Evolutionary conservation across 2,113 vertebrate species (phyloP).

Genomic region (Chauna torquata): DNA sequence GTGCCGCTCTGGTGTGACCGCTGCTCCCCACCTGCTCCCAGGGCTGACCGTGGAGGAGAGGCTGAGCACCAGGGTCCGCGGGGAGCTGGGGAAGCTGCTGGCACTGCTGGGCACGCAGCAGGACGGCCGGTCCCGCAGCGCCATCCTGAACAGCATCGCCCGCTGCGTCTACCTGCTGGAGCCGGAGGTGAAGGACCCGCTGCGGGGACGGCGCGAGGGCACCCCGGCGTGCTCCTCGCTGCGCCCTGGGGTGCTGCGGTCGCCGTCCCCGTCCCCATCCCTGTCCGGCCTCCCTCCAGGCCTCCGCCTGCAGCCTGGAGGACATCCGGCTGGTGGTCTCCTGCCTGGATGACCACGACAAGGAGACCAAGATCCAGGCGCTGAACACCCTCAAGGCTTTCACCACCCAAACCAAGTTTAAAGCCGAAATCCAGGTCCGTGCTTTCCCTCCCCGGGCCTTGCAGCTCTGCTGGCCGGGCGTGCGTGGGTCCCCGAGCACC

Average conservation of each 20-base stretch:
- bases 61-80: not conserved
- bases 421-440: slow-evolving; percentile 42
- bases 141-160: slow-evolving; percentile 56
- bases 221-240: not conserved
- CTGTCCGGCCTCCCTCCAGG: not conserved
- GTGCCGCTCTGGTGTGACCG: not conserved
- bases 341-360: slow-evolving; percentile 39
- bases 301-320: not conserved
- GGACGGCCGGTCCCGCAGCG: slow-evolving; percentile 40
- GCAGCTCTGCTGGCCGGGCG: not conserved
- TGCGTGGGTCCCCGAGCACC: not conserved
- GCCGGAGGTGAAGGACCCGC: slow-evolving; percentile 36
- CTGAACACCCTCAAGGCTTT: slow-evolving; percentile 56
- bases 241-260: not conserved
- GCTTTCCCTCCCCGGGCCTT: not conserved
- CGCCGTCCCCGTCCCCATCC: not conserved
- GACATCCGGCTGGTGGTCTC: not conserved
- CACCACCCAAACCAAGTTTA: not conserved
- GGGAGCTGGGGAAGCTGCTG: slow-evolving; percentile 60
- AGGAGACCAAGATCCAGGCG: slow-evolving; percentile 38
- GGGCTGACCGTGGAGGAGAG: slow-evolving; percentile 39
- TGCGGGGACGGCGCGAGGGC: not conserved
- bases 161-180: slow-evolving; percentile 66
- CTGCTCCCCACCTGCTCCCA: slow-evolving; percentile 21
- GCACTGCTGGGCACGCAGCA: slow-evolving; percentile 39